Evolutionary conservation across 2,797 vertebrate species (phyloP).

Genomic region (Chlorospingus semifuscus): DNA sequence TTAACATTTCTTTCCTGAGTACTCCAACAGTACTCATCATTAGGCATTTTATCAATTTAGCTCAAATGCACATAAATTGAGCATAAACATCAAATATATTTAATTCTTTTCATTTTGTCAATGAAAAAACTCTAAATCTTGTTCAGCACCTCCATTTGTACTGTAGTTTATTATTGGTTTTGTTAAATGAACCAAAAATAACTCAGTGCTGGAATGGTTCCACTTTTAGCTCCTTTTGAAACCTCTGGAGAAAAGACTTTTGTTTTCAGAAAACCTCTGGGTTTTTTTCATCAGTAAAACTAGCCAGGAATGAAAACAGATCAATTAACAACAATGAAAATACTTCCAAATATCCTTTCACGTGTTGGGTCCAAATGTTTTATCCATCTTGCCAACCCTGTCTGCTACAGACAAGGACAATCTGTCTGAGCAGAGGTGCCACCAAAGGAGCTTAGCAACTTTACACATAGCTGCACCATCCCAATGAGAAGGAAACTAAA

Average conservation of each 20-base stretch:
- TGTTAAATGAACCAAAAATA: not conserved
- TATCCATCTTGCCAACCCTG: not conserved
- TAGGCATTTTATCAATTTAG: not conserved
- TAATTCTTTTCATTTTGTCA: not conserved
- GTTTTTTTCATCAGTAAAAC: not conserved
- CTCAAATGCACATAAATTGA: not conserved
- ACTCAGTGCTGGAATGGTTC: not conserved
- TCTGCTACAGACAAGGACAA: not conserved
- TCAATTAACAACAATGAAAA: not conserved
- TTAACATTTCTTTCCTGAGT: not conserved
- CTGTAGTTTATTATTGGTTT: not conserved
- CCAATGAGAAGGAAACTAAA: not conserved
- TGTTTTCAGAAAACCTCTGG: not conserved
- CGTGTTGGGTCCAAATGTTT: fast-evolving
- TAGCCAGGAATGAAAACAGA: not conserved
- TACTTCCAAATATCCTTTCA: not conserved
- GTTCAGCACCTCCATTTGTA: not conserved
- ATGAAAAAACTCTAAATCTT: not conserved
- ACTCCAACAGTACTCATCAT: not conserved
- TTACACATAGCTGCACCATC: not conserved
- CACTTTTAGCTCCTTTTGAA: not conserved
- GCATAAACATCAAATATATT: not conserved
- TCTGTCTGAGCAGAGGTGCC: not conserved
- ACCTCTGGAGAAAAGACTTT: fast-evolving
- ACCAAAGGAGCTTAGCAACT: not conserved